These are phyloP conservation scores for Anguilla anguilla DNA, from an alignment of 2,797 vertebrate species.

Conservation along the genomic window DNA sequence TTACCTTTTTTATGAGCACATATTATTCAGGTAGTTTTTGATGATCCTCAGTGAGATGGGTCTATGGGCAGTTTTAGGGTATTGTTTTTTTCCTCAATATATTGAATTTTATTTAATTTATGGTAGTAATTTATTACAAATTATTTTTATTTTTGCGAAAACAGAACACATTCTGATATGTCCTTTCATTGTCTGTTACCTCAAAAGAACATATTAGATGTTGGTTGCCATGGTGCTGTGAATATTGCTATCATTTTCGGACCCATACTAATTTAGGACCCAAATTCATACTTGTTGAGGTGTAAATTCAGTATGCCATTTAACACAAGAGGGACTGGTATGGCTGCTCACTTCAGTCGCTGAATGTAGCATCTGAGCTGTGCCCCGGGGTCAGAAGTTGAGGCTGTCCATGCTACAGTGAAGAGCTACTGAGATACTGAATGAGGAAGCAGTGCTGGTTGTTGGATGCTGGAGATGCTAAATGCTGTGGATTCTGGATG, in stretches of 20 bases:
- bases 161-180: too few relatives aligned
- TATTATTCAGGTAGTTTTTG: background rate
- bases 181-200: background rate
- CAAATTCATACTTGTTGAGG: background rate
- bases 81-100: background rate
- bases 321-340: background rate
- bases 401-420: background rate
- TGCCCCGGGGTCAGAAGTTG: too few relatives aligned
- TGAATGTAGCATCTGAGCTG: background rate
- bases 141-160: too few relatives aligned
- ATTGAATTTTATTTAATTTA: background rate
- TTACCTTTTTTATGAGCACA: background rate
- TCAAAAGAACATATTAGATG: background rate
- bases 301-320: background rate
- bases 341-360: background rate
- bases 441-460: too few relatives aligned
- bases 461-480: too few relatives aligned
- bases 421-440: background rate
- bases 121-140: too few relatives aligned
- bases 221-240: background rate
- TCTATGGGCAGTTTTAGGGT: background rate
- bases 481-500: too few relatives aligned
- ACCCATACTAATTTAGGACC: too few relatives aligned
- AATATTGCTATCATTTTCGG: background rate
- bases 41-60: background rate